Conservation (phyloP, 2,113 vertebrate species). For the Heptranchias perlo region DNA sequence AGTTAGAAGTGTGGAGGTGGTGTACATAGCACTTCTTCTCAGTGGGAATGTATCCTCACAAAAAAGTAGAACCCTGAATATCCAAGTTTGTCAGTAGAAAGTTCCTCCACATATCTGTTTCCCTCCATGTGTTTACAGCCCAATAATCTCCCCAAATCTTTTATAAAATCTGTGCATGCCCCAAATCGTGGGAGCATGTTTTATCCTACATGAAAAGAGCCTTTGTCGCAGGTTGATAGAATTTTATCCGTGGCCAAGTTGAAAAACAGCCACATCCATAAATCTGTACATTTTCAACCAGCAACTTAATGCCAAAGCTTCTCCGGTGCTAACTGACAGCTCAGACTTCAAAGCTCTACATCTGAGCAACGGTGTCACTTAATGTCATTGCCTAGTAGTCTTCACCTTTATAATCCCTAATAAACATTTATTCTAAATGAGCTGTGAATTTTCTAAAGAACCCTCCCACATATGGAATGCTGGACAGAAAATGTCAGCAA, state of each 20-base stretch:
- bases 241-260: not conserved
- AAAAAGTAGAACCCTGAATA: not conserved
- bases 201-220: not conserved
- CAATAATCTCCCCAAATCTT: not conserved
- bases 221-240: not conserved
- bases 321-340: not conserved
- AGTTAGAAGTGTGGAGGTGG: not conserved
- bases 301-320: not conserved
- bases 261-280: not conserved
- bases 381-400: not conserved
- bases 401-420: not conserved
- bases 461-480: not conserved
- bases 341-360: not conserved
- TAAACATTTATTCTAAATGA: not conserved
- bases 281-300: not conserved
- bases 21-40: not conserved
- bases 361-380: not conserved
- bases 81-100: not conserved
- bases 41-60: not conserved
- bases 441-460: not conserved
- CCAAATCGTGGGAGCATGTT: conserved; percentile 5
- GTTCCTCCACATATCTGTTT: not conserved
- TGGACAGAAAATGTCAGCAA: not conserved
- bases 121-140: not conserved
- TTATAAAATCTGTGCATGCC: not conserved